Base-by-base conservation (phyloP, 2,888 invertebrate species). In the Hanleya hanleyi region DNA sequence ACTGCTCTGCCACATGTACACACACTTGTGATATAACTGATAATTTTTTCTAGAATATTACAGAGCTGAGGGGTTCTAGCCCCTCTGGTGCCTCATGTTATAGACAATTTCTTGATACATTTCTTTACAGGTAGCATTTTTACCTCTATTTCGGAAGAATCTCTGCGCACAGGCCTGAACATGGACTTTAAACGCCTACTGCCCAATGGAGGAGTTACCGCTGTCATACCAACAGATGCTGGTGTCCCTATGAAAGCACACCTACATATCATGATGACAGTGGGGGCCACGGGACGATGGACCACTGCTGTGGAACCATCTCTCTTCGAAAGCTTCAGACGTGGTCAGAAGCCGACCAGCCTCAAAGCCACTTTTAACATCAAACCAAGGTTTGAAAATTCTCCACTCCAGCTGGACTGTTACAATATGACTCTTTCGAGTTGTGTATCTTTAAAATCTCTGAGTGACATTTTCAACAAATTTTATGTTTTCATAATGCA, bases 241-340 rank as follows among this genome's bases (percentile, higher is more conserved):
- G 57, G 57, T 32, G 1, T 57, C 12, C 57, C 57, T 4, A 18
- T 57, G 57, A 57, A 22, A 4, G 57, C 26, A 29, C 57, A 29
- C 29, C 15, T 32, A 4, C 57, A 57, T 32, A 26, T 57, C 4
- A 32, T 32, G 2, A 29, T 29, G 32, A 57, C 29, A 32, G 15
- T 26, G 4, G 57, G 26, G 26, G 22, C 29, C 15, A 57, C 22
- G 22, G 57, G 57, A 18, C 12, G 12, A 26, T 22, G 22, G n/a
- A 51, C 36, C 12, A 26, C 49, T 49, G 65, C 61, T 15, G 77
- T 73, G 26, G 38, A 41, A 2, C 75, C 77, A 12, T 37, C 64
- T 32, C 33, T 75, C 41, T 71, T 71, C 35, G 70, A 77, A 67
- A 33, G 61, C 12, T 70, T 50, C 18, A 67, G 77, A 51, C 35